phyloP scores from a whole-genome alignment of 2,888 invertebrate species.

The Pecten maximus region DNA sequence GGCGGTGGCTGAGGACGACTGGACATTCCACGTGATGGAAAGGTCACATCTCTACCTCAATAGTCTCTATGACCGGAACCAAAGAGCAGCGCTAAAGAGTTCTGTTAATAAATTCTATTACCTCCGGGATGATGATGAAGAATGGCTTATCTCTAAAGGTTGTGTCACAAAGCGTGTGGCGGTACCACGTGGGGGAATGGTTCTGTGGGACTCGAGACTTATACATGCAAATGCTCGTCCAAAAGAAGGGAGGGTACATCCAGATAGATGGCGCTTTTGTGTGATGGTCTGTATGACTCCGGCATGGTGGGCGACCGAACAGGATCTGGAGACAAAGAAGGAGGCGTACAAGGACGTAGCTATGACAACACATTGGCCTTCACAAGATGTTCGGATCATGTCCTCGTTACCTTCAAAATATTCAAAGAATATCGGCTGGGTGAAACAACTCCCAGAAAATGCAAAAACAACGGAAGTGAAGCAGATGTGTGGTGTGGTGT shows the following conservation, averaged over 20 bases:
- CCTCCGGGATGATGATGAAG: conserved; percentile 53
- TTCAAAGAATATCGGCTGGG: conserved; percentile 49
- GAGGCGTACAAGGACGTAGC: conserved; percentile 64
- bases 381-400: conserved; percentile 63
- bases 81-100: conserved; percentile 51
- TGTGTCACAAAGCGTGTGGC: conserved; percentile 67
- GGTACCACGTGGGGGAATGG: conserved; percentile 76
- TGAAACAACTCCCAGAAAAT: conserved; percentile 59
- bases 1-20: conserved; percentile 68
- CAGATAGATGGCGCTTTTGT: conserved; percentile 73
- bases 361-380: conserved; percentile 74
- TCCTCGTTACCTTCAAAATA: conserved; percentile 53
- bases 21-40: conserved; percentile 68
- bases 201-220: conserved; percentile 78
- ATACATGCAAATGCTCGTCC: conserved; percentile 77
- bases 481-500: conserved; percentile 60
- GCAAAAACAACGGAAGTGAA: conserved; percentile 64
- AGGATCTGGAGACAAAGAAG: conserved; percentile 65
- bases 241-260: conserved; percentile 57
- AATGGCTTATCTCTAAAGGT: conserved; percentile 61
- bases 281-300: conserved; percentile 76
- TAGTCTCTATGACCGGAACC: conserved; percentile 57
- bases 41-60: conserved; percentile 66
- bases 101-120: conserved; percentile 51
- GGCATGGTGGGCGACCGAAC: conserved; percentile 71